These are phyloP conservation scores for Rhingia rostrata DNA, from an alignment of 2,888 invertebrate genomes.

Conservation along the genomic window DNA sequence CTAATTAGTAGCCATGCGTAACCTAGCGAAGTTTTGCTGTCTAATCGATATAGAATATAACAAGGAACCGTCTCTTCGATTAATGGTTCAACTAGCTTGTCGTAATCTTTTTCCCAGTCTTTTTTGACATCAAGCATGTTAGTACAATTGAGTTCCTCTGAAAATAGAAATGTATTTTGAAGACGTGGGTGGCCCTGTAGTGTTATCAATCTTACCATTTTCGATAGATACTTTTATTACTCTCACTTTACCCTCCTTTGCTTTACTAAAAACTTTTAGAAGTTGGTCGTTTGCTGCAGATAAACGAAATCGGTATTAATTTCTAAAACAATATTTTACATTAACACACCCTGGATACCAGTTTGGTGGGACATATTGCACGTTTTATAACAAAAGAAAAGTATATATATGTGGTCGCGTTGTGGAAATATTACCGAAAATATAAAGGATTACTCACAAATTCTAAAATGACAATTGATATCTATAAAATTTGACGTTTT, in stretches of 20 bases:
- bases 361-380: constrained; percentile 93
- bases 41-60: constrained; percentile 94
- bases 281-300: constrained; percentile 91
- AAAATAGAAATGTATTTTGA: constrained; percentile 57
- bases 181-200: neutral
- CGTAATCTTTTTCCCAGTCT: constrained; percentile 94
- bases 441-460: constrained; percentile 57
- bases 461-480: constrained; percentile 25
- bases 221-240: constrained; percentile 93
- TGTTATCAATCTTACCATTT: constrained; percentile 86
- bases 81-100: constrained; percentile 88
- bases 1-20: constrained; percentile 96
- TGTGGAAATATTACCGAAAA: constrained; percentile 19
- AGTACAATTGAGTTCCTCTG: constrained; percentile 90
- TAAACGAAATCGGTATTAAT: constrained; percentile 18
- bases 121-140: constrained; percentile 87
- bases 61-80: constrained; percentile 93
- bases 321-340: neutral
- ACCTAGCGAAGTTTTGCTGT: constrained; percentile 90
- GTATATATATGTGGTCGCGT: constrained; percentile 23
- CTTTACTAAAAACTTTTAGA: constrained; percentile 91
- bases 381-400: constrained; percentile 49
- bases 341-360: constrained; percentile 90
- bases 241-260: constrained; percentile 89
- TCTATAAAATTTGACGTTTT: constrained; percentile 47